A percentile compares a stretch with the other conserved stretches of the same genome.
These are phyloP conservation scores for Etheostoma nigrum DNA, from an alignment of 2,797 vertebrate genomes.

Conservation along the genomic window DNA sequence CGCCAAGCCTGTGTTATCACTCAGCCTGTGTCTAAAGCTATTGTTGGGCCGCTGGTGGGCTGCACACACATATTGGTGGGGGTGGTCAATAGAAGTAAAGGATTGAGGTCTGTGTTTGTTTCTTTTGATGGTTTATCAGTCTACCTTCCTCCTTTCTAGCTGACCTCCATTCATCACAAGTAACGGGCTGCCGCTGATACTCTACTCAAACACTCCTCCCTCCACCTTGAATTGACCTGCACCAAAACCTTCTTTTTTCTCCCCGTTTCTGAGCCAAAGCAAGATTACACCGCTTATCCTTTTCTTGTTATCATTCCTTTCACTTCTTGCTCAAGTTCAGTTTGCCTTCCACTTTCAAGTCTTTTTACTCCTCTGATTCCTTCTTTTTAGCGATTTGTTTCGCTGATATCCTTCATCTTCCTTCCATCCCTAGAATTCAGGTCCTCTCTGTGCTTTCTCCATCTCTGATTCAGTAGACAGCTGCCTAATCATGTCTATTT, in stretches of 20 bases:
- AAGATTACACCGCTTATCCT: not conserved
- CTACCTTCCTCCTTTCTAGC: constrained; percentile 57
- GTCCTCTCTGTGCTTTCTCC: not conserved
- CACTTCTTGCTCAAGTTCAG: not conserved
- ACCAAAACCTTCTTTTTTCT: constrained; percentile 3
- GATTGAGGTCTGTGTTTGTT: constrained; percentile 62
- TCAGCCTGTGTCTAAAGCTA: constrained; percentile 28
- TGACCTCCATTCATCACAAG: constrained; percentile 78
- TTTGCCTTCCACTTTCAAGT: not conserved
- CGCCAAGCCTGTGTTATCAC: constrained; percentile 42
- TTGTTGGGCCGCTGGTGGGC: constrained; percentile 49
- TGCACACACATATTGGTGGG: constrained; percentile 27
- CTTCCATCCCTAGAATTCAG: not conserved
- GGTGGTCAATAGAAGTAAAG: constrained; percentile 64
- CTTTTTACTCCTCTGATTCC: not conserved
- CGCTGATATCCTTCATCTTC: not conserved
- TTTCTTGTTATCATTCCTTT: not conserved
- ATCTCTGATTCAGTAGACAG: constrained; percentile 15
- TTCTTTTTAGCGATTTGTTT: not conserved
- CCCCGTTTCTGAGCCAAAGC: constrained; percentile 10
- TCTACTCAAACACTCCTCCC: constrained; percentile 37
- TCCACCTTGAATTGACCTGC: constrained; percentile 59
- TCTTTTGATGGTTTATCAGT: constrained; percentile 62
- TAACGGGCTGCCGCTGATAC: constrained; percentile 69
- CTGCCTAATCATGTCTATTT: not conserved